phyloP scores from a whole-genome alignment of 2,888 invertebrate species.

The Pristionchus arcanus region DNA sequence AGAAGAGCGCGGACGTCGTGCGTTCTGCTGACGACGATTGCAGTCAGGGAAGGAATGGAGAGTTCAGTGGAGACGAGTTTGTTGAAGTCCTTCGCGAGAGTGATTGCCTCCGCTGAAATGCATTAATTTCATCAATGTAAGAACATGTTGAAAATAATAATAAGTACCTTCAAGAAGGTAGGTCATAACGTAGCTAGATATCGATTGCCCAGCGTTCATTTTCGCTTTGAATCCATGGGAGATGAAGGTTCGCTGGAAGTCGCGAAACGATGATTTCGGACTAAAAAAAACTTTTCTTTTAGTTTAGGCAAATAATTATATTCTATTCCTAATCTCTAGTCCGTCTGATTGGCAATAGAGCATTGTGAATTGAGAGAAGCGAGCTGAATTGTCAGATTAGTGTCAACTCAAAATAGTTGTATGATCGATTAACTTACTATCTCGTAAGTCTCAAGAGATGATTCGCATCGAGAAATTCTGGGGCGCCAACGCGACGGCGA shows the following conservation, averaged over 20 bases:
- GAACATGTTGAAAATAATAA: not conserved
- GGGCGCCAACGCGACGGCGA: not conserved
- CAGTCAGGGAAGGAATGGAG: not conserved
- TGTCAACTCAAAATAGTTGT: not conserved
- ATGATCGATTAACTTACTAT: not conserved
- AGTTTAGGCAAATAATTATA: not conserved
- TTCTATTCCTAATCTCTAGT: too few relatives aligned
- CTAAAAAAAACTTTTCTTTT: not conserved
- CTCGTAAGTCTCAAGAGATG: not conserved
- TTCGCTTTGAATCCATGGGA: not conserved
- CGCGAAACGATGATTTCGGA: not conserved
- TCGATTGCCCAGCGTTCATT: not conserved
- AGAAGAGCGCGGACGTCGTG: not conserved
- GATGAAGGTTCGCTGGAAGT: not conserved
- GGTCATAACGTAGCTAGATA: not conserved
- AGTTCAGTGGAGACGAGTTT: slow-evolving; percentile 16
- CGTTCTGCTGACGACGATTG: not conserved
- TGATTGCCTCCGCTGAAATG: not conserved
- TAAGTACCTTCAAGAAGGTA: not conserved
- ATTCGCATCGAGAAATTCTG: not conserved
- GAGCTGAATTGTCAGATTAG: too few relatives aligned
- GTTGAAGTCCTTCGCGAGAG: not conserved
- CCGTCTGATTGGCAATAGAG: too few relatives aligned
- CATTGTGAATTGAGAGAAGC: too few relatives aligned
- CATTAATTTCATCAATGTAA: not conserved